phyloP scores from a whole-genome alignment of 37 sponge, comb jelly and placozoan genomes.

The Hormiphora californensis region DNA sequence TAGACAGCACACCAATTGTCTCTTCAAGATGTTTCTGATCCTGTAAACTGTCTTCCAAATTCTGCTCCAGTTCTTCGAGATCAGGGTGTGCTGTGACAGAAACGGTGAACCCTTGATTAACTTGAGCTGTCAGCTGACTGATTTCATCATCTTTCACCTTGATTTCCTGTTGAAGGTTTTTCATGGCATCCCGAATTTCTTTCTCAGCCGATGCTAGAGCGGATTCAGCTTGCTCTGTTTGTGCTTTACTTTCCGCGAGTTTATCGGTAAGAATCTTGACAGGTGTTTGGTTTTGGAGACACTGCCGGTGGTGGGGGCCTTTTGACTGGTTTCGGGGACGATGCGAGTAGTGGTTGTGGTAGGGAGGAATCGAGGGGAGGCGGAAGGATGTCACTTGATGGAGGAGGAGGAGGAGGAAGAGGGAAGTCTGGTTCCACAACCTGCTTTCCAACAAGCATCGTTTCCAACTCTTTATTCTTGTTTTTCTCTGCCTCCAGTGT shows the following conservation, averaged over 20 bases:
- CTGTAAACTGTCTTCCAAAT: not conserved
- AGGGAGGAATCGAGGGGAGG: not conserved
- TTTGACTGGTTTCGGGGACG: not conserved
- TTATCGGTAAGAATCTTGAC: not conserved
- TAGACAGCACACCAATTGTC: not conserved
- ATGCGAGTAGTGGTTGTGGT: not conserved
- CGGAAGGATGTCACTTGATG: not conserved
- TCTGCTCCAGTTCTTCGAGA: not conserved
- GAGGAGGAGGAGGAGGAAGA: slow-evolving; percentile 33
- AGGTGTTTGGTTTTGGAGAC: slow-evolving; percentile 24
- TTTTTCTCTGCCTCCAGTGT: not conserved
- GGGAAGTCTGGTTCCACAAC: not conserved
- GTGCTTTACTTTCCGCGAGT: not conserved
- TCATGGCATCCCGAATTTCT: not conserved
- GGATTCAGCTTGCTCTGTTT: not conserved
- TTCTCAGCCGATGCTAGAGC: not conserved
- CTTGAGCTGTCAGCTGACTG: not conserved
- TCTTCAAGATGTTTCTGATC: slow-evolving; percentile 26
- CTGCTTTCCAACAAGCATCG: not conserved
- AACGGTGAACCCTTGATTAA: slow-evolving; percentile 3
- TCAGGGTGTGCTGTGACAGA: slow-evolving; percentile 7
- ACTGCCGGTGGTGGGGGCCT: not conserved
- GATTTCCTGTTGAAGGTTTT: not conserved
- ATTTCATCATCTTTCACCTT: not conserved
- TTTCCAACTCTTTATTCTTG: not conserved